Conservation (phyloP, 2,113 vertebrate species). For the Trachemys scripta region DNA sequence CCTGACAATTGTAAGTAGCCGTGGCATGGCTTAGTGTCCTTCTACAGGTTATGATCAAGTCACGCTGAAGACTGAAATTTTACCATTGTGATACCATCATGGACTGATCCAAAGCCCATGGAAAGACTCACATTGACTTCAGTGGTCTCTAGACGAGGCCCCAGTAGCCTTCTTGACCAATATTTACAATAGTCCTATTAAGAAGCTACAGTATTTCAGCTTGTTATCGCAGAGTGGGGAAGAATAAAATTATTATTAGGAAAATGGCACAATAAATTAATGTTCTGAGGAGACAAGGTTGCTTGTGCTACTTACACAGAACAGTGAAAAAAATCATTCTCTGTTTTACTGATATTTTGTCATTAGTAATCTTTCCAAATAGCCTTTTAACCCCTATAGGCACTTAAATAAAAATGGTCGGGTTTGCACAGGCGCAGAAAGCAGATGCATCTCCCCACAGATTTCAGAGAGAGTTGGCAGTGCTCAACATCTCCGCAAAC, state of each 20-base stretch:
- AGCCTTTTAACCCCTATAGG: neutral
- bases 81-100: neutral
- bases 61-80: neutral
- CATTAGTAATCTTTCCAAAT: neutral
- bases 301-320: neutral
- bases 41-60: neutral
- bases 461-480: neutral
- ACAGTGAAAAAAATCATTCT: neutral
- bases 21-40: neutral
- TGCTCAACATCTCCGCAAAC: neutral
- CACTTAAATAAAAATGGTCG: neutral
- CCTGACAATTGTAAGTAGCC: neutral
- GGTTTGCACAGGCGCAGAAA: rapidly evolving
- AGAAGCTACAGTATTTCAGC: neutral
- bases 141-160: neutral
- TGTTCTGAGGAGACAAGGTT: neutral
- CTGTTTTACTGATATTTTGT: neutral
- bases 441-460: neutral
- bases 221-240: neutral
- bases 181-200: neutral
- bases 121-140: neutral
- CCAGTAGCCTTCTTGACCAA: neutral
- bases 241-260: neutral
- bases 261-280: neutral
- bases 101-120: neutral